Base-by-base conservation (phyloP, 1,140 invertebrate genomes). In the Plectus sambesii region DNA sequence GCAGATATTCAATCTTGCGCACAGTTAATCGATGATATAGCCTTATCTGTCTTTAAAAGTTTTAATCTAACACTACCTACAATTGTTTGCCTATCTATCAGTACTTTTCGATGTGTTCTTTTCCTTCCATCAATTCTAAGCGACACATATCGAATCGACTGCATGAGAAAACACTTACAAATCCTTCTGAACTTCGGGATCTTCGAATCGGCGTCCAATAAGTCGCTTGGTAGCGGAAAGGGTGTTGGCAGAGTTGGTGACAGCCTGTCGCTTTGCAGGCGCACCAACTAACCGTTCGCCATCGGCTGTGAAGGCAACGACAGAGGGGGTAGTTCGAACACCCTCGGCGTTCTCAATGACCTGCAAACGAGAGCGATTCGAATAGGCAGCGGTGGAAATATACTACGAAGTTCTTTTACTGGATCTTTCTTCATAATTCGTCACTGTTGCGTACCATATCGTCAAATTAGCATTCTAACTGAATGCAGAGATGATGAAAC, bases 181-280 rank as follows among this genome's bases (percentile, higher is more conserved):
- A 67, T 93, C 88, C 73, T 92, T 92, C 69, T 87, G 84, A 0
- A 97, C 87, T 77, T 96, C 89, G 0, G 82, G 64, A 73, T 98
- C 90, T 0, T 92, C 87, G 71, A 85, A 97, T 56, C 82, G 76
- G 30, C 92, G 74, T 22, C 92, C 92, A 73, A 98, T 97, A 25
- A 97, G 75, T 62, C 92, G 78, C 73, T 98, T 98, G 6, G 90
- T 94, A 4, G 90, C 92, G 72, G 92, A 96, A 68, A 98, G 87
- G 17, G 92, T 97, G 69, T 97, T 97, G 17, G 80, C 77, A 4
- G 88, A 82, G 74, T 97, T 97, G 25, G 89, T 97, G 12, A 97
- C 88, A 5, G 90, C 88, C 53, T 71, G 69, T 51, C 71, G 80
- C 61, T 81, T 73, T 9, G 72, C 72, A 0, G 90, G 89, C 82